Base-by-base conservation (phyloP, 2,888 invertebrate genomes). In the Tiliacea citrago region DNA sequence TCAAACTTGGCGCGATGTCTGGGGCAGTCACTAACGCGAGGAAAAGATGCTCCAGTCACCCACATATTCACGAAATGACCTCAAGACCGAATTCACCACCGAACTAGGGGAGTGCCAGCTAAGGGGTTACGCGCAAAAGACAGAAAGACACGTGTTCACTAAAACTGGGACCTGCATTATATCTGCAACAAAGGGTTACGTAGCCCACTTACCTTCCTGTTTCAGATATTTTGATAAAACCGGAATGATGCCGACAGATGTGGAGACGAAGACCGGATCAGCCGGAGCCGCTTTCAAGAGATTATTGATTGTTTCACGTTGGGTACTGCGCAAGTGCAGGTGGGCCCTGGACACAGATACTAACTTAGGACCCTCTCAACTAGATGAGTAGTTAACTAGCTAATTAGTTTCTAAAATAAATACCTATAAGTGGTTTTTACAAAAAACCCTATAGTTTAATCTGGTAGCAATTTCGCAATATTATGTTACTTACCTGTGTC, bases 281-380 rank as follows among this genome's bases (percentile, higher is more conserved):
- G 57, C 57, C 13, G 60, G 21, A 35, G 18, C 61, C 12, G 61
- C 65, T 53, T 53, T 42, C 45, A 47, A 60, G 69, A 35, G 45
- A 39, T n/a, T 83, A 81, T 81, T 65, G 83, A 83, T 83, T 68
- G 53, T n/a, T 24, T 39, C 55, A 49, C 42, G 1, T n/a, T 12
- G 47, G 35, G 21, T 7, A 82, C 74, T 83, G 81, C 81, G 81
- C 81, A 81, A 79, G 81, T 81, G 83, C 81, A 83, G 6, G 13
- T 16, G 18, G 18, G 18, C 5, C 67, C 51, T 13, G 45, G 39
- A 45, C 55, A 68, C 29, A 68, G 69, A 57, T 78, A 53, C 35
- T 21, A n/a, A 47, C 35, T 42, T 39, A 57, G 29, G 61, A 24
- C 10, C 39, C 35, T 66, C 10, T 53, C 42, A n/a, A 55, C 70